Evolutionary conservation across 1,140 invertebrate genomes (phyloP), one percentile per base, ranked within the genome.

Genomic region (Neoseiulus cucumeris): DNA sequence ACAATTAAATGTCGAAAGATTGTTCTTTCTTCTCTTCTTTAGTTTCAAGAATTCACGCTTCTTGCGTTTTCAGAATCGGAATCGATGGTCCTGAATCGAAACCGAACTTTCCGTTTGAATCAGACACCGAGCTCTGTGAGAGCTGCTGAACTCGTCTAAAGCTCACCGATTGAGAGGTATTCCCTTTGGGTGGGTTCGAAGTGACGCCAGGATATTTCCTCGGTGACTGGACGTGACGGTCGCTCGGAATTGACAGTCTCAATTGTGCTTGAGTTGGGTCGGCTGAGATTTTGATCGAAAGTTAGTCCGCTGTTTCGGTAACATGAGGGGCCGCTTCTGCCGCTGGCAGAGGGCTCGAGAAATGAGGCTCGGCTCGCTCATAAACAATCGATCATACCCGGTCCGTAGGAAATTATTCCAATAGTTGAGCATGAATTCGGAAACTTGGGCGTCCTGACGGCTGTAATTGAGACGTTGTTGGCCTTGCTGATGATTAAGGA

Each of bases 361-460:
- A n/a, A n/a, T n/a, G n/a, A n/a, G n/a, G n/a, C n/a, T 39, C 9
- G 33, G 9, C 9, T 39, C 33, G 9, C 33, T 39, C 4, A 39
- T 39, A 9, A 9, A 39, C 33, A 39, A 39, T 4, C 33, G 33
- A 39, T 4, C 33, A 39, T 33, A 59, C 51, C 51, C 51, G 2
- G 51, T 59, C 22, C 51, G 51, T 2, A 59, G 51, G 22, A 59
- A 59, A 25, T 59, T 59, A 33, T 25, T 59, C 25, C 25, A 17
- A 25, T 59, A 59, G 51, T 20, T 59, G n/a, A 59, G 51, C 51
- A 59, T 59, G 51, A 59, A 33, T 25, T 59, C 51, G 33, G 51
- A 59, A 14, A 59, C 22, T 59, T 59, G 51, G 14, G 22, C 22
- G 9, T 59, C 51, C 22, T 59, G 51, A 1, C 51, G 51, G 22